Base-by-base conservation (phyloP, 2,113 vertebrate species). In the Mesoclemmys tuberculata region DNA sequence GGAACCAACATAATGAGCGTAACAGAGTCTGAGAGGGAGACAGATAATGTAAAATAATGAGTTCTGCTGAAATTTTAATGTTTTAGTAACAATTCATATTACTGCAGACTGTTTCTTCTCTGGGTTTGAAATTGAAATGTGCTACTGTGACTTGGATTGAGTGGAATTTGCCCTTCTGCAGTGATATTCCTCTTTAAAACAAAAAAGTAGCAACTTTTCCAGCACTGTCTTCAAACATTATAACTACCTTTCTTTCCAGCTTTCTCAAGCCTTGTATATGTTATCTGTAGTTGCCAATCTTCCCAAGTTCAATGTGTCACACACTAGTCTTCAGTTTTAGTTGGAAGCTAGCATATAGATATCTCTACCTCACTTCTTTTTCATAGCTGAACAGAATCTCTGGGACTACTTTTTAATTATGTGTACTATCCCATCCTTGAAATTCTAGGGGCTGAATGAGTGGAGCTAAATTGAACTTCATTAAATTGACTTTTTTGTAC, bases 1-100 rank as follows among this genome's bases (percentile, higher is more conserved):
- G 95, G 92, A 97, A 87, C 90, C 92, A 54, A 55, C 54, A 79
- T 98, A 98, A 98, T 96, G 94, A 98, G 94, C 61, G 92, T 97
- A 97, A 97, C 93, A 95, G 90, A 92, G 95, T 93, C 97, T 97
- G 90, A 91, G 88, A 96, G 87, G 90, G 87, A 95, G 87, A 52
- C 51, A 29, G 85, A 95, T 97, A 94, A 96, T 89, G 94, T 88
- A 41, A 88, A 93, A 93, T 97, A 97, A 97, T 93, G 85, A 97
- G 49, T 93, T 93, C 93, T 93, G 88, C 82, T 96, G 93, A 83
- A 95, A 96, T 94, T 93, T 97, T 93, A 86, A 87, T 95, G 90
- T 90, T 96, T 91, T 91, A 92, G 94, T 91, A 95, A 85, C 94
- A 94, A 21, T 91, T 94, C 89, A 52, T 83, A 89, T 80, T 13